These are phyloP conservation scores for Rhyacichthys aspro DNA, from an alignment of 2,797 vertebrate genomes.

Conservation along the genomic window DNA sequence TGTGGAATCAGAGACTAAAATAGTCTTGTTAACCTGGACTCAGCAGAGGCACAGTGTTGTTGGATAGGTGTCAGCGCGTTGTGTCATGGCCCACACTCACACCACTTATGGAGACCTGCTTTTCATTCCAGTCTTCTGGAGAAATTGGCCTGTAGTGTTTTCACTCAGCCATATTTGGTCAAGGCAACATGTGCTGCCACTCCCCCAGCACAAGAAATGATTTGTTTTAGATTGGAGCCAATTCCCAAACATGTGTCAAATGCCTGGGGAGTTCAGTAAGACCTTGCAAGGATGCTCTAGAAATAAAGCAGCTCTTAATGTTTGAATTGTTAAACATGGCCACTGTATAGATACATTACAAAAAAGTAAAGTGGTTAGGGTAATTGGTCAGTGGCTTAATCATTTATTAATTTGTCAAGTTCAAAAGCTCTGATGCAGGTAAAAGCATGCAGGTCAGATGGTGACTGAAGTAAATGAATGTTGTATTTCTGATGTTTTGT, in stretches of 20 bases:
- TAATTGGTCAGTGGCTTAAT: no score
- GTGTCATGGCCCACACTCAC: constrained; percentile 39
- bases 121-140: constrained; percentile 56
- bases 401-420: no score
- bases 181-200: constrained; percentile 71
- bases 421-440: no score
- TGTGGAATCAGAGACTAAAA: not conserved
- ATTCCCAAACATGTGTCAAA: constrained; percentile 36
- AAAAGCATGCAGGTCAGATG: no score
- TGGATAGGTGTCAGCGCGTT: constrained; percentile 32
- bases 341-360: no score
- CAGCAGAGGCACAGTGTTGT: constrained; percentile 3
- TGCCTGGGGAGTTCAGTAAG: constrained; percentile 33
- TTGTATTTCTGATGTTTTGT: no score
- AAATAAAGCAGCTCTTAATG: not conserved
- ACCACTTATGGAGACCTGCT: constrained; percentile 59
- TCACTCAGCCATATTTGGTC: constrained; percentile 83
- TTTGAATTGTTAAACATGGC: no score
- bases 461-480: no score
- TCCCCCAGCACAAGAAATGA: constrained; percentile 57
- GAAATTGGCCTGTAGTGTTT: constrained; percentile 54
- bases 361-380: no score
- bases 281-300: not conserved
- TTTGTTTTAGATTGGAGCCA: constrained; percentile 62
- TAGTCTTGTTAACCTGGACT: constrained; percentile 1